These are phyloP conservation scores for Diplogasteroides magnus DNA, from an alignment of 1,140 invertebrate species.

Conservation along the genomic window DNA sequence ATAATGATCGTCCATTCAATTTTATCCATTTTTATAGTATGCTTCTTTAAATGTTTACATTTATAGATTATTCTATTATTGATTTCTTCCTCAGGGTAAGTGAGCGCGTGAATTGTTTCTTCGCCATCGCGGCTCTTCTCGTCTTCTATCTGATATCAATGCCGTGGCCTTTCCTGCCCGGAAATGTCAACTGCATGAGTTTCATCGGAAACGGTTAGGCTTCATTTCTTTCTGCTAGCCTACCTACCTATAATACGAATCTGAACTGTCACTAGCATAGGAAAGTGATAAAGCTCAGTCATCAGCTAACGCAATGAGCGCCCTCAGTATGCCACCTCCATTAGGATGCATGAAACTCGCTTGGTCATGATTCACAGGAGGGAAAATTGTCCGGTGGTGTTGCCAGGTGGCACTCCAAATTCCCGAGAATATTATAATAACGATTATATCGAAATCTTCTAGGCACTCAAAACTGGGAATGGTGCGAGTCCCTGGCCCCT, in stretches of 20 bases:
- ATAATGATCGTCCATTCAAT: no score
- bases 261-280: neutral
- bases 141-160: slow-evolving; percentile 41
- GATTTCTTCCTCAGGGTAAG: no score
- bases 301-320: neutral
- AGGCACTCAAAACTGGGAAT: slow-evolving; percentile 23
- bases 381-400: neutral
- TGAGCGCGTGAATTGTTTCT: slow-evolving; percentile 37
- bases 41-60: no score
- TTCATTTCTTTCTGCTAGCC: neutral
- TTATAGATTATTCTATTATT: no score
- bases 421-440: no score
- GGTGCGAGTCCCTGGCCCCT: slow-evolving; percentile 36
- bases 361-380: neutral
- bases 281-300: neutral
- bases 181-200: slow-evolving; percentile 6
- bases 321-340: neutral
- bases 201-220: neutral
- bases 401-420: no score
- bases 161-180: slow-evolving; percentile 39
- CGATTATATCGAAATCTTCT: neutral
- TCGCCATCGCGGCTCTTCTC: slow-evolving; percentile 33
- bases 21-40: no score
- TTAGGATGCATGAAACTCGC: neutral
- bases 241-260: no score